Conservation (phyloP, 2,888 invertebrate genomes). For the Drosophila gaucha region DNA sequence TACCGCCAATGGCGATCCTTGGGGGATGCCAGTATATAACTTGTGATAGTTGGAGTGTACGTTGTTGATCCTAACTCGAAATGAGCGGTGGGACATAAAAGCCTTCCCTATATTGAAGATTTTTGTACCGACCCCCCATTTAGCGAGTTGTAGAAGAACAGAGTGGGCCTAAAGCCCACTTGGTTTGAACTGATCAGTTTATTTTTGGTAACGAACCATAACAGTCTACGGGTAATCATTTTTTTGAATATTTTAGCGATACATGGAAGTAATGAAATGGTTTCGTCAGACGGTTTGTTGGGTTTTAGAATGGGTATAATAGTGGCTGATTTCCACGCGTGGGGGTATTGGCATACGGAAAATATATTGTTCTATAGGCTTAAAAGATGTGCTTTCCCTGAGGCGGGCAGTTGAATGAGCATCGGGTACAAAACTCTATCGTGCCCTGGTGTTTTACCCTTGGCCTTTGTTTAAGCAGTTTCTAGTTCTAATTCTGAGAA, state of each 20-base stretch:
- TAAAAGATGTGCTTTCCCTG: slow-evolving; percentile 1
- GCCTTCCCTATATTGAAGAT: slow-evolving; percentile 25
- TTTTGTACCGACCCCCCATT: not conserved
- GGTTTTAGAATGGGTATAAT: not conserved
- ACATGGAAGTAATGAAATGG: not conserved
- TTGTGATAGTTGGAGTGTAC: slow-evolving; percentile 12
- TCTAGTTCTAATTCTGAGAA: not conserved
- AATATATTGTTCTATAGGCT: not conserved
- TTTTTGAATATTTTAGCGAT: not conserved
- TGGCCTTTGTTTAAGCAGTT: slow-evolving; percentile 1
- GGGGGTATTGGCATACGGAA: not conserved
- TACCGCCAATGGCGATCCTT: slow-evolving; percentile 25
- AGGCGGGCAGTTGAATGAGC: not conserved
- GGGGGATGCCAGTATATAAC: slow-evolving; percentile 20
- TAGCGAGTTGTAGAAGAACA: not conserved
- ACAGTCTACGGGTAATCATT: slow-evolving; percentile 2
- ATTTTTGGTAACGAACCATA: slow-evolving; percentile 1
- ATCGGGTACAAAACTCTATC: slow-evolving; percentile 1
- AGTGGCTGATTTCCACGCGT: not conserved
- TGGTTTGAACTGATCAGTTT: not conserved
- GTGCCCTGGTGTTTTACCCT: not conserved
- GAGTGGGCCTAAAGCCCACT: not conserved
- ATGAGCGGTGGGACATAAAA: slow-evolving; percentile 19
- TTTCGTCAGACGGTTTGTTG: not conserved
- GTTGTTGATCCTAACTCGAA: slow-evolving; percentile 18